These are phyloP conservation scores for Lordiphosa mommai DNA, from an alignment of 1,140 invertebrate genomes.

Conservation along the genomic window DNA sequence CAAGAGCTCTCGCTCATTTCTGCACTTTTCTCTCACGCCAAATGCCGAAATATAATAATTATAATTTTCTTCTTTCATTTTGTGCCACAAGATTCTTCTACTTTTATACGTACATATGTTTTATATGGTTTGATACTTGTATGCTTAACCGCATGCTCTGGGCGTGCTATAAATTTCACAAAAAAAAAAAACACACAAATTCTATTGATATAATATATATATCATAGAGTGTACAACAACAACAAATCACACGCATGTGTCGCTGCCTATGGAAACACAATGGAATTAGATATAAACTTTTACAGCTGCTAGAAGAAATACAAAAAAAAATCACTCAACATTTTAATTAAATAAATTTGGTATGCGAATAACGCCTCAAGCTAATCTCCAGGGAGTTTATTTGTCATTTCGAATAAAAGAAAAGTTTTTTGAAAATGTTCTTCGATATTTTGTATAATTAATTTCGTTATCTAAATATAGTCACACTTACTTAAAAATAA, in stretches of 20 bases:
- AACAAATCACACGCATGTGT: conserved; percentile 21
- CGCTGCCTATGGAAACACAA: conserved; percentile 33
- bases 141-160: conserved; percentile 18
- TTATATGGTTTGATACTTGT: conserved; percentile 44
- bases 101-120: conserved; percentile 40
- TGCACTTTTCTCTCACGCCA: conserved; percentile 17
- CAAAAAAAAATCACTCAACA: conserved; percentile 65
- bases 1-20: conserved; percentile 33
- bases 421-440: no score
- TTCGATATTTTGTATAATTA: no score
- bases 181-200: conserved; percentile 18
- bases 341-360: conserved; percentile 65
- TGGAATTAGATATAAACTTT: conserved; percentile 25
- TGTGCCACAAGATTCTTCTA: conserved; percentile 28
- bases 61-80: conserved; percentile 54
- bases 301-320: conserved; percentile 24
- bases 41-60: conserved; percentile 50
- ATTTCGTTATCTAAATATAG: no score
- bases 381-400: no score
- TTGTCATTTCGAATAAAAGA: no score
- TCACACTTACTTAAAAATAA: no score
- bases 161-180: conserved; percentile 20
- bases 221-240: conserved; percentile 7
- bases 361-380: conserved; percentile 7
- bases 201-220: conserved; percentile 18